Evolutionary conservation across 2,113 vertebrate species (phyloP).

Genomic region (Capreolus pygargus): DNA sequence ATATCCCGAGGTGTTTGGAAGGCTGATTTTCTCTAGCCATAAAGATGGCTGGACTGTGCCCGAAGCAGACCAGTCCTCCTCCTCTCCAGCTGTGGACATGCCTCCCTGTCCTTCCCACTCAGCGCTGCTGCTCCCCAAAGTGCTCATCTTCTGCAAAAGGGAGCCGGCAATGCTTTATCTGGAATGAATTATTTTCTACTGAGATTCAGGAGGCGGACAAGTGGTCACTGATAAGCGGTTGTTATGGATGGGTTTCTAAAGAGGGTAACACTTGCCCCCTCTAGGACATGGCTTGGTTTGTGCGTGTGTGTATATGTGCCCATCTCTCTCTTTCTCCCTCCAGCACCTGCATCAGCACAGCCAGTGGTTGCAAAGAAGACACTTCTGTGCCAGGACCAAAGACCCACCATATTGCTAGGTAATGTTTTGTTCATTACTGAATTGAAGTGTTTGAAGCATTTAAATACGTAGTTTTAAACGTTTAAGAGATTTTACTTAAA

Average conservation of each 20-base stretch:
- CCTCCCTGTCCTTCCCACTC: neutral
- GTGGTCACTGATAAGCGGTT: neutral
- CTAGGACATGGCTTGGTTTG: neutral
- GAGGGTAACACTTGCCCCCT: neutral
- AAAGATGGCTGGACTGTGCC: no score
- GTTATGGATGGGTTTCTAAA: neutral
- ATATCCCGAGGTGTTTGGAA: neutral
- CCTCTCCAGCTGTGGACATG: neutral
- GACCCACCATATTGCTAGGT: no score
- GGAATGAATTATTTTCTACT: neutral
- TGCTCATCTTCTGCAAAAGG: neutral
- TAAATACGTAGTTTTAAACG: neutral
- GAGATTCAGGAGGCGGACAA: neutral
- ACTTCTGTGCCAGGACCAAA: neutral
- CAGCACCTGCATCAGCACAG: neutral
- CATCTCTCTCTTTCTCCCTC: neutral
- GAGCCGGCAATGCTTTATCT: neutral
- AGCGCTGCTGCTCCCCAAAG: neutral
- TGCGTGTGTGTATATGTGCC: no score
- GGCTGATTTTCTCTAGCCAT: neutral
- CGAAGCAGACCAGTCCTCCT: neutral
- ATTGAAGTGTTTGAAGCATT: neutral
- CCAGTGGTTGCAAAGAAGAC: neutral
- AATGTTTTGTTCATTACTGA: neutral
- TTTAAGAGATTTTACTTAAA: neutral